Evolutionary conservation across 2,888 invertebrate species (phyloP).

Genomic region (Lepidochitona cinerea): DNA sequence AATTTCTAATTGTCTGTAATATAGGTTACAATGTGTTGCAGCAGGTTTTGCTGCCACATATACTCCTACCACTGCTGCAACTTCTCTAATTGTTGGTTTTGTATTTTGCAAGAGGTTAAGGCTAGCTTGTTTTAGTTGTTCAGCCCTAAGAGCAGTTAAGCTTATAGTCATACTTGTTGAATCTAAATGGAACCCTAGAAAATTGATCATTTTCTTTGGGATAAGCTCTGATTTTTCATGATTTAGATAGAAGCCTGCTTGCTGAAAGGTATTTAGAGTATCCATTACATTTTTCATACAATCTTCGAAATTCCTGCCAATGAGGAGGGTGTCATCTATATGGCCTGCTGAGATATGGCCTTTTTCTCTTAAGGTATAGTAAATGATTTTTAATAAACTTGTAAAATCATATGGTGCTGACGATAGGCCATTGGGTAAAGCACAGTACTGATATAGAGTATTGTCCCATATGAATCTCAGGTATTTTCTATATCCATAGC

Average conservation of each 20-base stretch:
- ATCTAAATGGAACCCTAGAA: neutral
- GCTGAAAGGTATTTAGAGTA: no score
- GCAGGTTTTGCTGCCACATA: neutral
- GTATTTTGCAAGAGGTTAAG: neutral
- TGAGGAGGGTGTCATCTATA: no score
- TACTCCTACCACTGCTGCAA: neutral
- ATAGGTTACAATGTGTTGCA: neutral
- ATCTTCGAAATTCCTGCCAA: no score
- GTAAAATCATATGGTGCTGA: no score
- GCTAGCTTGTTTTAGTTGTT: neutral
- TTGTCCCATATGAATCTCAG: no score
- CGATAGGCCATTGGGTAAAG: no score
- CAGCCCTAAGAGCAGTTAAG: neutral
- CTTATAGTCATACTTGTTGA: neutral
- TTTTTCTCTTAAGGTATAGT: no score
- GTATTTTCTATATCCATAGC: no score
- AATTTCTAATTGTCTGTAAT: neutral
- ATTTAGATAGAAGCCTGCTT: neutral
- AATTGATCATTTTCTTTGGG: neutral
- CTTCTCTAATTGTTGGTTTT: neutral
- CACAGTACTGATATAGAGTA: no score
- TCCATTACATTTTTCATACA: no score
- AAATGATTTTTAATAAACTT: no score
- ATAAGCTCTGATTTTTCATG: neutral
- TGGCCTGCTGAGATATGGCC: no score